Evolutionary conservation across 1,140 invertebrate genomes (phyloP), one percentile per base, ranked within the genome.

Genomic region (Agraylea sexmaculata): DNA sequence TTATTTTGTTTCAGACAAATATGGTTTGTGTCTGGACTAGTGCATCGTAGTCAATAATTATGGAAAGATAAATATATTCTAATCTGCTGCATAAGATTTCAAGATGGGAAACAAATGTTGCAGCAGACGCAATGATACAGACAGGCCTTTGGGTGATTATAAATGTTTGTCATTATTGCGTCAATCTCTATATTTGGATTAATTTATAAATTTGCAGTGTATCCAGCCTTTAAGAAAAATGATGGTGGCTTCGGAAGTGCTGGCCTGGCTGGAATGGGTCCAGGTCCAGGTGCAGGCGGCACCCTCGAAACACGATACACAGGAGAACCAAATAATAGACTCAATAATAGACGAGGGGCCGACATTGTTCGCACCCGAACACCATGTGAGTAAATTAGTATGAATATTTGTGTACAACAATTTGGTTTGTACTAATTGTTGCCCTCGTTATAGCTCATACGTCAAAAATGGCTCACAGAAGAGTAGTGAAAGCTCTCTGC

Each of bases 401-500:
- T 15, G 8, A 27, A 29, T 31, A 22, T 41, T 12, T 13, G 12
- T 34, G 17, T 11, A n/a, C 20, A 11, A 15, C 29, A 16, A 22
- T 22, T 19, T 4, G 15, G 18, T 17, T 12, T n/a, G n/a, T n/a
- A n/a, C n/a, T n/a, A n/a, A n/a, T n/a, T n/a, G 7, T 43, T 47
- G 31, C 43, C 46, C 37, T n/a, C 31, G 31, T 43, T 44, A 20
- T 29, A 51, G 49, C 49, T 8, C 49, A 48, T 34, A 45, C 53
- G 10, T 46, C 47, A 12, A 53, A 50, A 32, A 33, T 42, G 17
- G 35, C 43, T 2, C 42, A 64, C 5, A 61, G 69, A 20, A 73
- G 77, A 53, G 79, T 90, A 22, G 86, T 94, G 20, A 83, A 94
- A 37, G 90, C 87, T 40, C 69, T 94, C 37, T 94, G 91, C 66